Percentiles rank a stretch among this genome's conserved stretches.
phyloP scores from a whole-genome alignment of 2,797 vertebrate genomes.

The Erpetoichthys calabaricus region DNA sequence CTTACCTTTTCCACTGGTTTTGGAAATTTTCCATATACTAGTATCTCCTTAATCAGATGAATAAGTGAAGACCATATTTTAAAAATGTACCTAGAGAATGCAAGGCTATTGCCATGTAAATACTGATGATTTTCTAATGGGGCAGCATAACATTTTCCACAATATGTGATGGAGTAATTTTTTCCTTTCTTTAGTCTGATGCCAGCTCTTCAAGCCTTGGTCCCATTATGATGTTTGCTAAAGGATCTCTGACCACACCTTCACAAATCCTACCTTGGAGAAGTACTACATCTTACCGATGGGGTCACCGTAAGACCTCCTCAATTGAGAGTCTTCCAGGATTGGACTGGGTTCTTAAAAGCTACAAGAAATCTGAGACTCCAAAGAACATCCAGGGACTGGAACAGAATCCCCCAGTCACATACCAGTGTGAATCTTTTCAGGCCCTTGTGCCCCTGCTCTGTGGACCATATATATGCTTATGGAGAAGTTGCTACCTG shows the following conservation, averaged over 20 bases:
- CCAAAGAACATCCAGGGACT: constrained; percentile 10
- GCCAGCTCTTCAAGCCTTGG: constrained; percentile 24
- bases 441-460: constrained; percentile 65
- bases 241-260: constrained; percentile 57
- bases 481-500: constrained; percentile 85
- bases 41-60: too few species aligned
- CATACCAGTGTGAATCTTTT: constrained; percentile 36
- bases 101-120: too few species aligned
- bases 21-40: too few species aligned
- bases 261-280: constrained; percentile 73
- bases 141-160: not conserved
- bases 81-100: too few species aligned
- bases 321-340: constrained; percentile 59
- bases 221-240: constrained; percentile 57
- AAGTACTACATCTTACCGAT: constrained; percentile 44
- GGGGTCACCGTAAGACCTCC: constrained; percentile 48
- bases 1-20: too few species aligned
- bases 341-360: constrained; percentile 51
- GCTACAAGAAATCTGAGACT: constrained; percentile 28
- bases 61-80: too few species aligned
- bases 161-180: not conserved
- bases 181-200: constrained; percentile 27
- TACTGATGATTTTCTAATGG: too few species aligned
- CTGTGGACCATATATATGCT: constrained; percentile 57
- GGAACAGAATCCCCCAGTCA: constrained; percentile 6